Evolutionary conservation across 2,888 invertebrate genomes (phyloP).

Genomic region (Melanchra persicariae): DNA sequence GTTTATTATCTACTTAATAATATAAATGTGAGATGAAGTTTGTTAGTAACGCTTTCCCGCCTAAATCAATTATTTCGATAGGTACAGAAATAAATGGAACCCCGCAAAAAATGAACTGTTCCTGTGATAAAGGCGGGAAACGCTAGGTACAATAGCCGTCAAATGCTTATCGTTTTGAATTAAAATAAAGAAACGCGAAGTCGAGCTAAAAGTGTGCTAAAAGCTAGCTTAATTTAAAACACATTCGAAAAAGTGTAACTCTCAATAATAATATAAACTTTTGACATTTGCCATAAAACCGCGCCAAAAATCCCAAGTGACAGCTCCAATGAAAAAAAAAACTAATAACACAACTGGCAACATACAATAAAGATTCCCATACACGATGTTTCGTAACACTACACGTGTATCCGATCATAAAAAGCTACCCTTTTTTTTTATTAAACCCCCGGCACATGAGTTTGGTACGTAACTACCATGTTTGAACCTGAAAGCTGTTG

Average conservation of each 20-base stretch:
- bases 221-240: too few relatives aligned
- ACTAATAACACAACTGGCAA: constrained; percentile 36
- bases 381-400: constrained; percentile 36
- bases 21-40: too few relatives aligned
- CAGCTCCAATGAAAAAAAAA: constrained; percentile 19
- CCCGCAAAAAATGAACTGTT: too few relatives aligned
- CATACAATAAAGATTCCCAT: constrained; percentile 35
- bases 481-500: constrained; percentile 28
- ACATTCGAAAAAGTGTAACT: too few relatives aligned
- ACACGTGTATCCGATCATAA: constrained; percentile 42
- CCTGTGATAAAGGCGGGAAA: neutral
- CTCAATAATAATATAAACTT: too few relatives aligned
- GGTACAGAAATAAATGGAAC: too few relatives aligned
- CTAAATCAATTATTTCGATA: too few relatives aligned
- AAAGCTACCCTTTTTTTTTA: constrained; percentile 53
- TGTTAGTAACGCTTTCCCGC: too few relatives aligned
- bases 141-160: too few relatives aligned
- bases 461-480: constrained; percentile 38
- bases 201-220: neutral
- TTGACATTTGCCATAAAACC: constrained; percentile 30
- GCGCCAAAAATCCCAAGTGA: constrained; percentile 32
- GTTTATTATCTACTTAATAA: neutral
- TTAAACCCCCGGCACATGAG: constrained; percentile 41
- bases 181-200: neutral
- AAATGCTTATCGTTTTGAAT: too few relatives aligned